Percentiles rank a stretch among this genome's conserved stretches.
Evolutionary conservation across 1,140 invertebrate species (phyloP).

Genomic region (Nasonia longicornis): DNA sequence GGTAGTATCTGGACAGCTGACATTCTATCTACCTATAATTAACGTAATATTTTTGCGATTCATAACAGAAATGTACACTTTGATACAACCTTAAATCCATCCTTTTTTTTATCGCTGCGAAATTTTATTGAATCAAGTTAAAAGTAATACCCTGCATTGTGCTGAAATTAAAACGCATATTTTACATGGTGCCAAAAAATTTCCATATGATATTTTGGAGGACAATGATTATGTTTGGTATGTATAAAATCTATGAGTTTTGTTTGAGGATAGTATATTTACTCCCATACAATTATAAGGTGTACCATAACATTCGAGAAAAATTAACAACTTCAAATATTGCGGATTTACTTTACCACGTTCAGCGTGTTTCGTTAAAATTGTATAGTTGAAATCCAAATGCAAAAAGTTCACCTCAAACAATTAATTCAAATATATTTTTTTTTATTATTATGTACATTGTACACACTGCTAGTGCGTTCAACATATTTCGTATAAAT

Average conservation of each 20-base stretch:
- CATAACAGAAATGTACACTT: neutral
- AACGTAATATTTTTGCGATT: neutral
- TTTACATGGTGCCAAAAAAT: conserved; percentile 16
- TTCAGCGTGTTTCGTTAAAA: neutral
- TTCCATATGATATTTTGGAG: conserved; percentile 14
- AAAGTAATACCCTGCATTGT: conserved; percentile 1
- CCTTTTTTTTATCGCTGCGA: neutral
- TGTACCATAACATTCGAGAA: neutral
- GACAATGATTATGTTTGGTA: conserved; percentile 5
- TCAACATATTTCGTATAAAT: conserved; percentile 9
- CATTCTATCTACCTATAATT: neutral
- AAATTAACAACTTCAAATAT: conserved; percentile 39
- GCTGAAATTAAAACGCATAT: neutral
- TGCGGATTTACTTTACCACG: too few species aligned
- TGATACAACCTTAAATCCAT: neutral
- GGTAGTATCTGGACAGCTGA: neutral
- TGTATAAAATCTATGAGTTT: neutral
- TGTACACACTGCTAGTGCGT: neutral
- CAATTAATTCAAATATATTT: conserved; percentile 6
- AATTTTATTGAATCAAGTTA: neutral
- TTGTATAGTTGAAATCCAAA: conserved; percentile 41
- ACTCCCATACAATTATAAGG: neutral
- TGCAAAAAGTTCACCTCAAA: conserved; percentile 39
- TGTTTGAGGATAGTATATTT: neutral
- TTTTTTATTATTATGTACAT: conserved; percentile 8